Base-by-base conservation (phyloP, 1,140 invertebrate genomes). In the Drosophila arizonae region DNA sequence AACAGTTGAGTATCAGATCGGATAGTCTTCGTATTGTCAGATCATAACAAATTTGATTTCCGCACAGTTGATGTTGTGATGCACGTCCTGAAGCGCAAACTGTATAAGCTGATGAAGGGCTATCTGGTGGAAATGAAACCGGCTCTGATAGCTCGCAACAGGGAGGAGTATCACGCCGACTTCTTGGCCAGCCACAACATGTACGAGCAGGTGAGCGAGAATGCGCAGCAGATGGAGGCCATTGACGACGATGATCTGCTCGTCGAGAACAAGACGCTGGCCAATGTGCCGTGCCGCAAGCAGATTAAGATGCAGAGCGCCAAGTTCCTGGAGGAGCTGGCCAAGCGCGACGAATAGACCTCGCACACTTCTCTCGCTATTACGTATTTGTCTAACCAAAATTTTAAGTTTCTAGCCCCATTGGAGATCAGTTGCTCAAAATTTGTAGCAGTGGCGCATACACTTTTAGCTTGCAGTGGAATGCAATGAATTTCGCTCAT, bases 281-380 rank as follows among this genome's bases (percentile, higher is more conserved):
- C 76, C 30, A 78, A 86, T 76, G 84, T 91, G 21, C 90, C 88
- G 0, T 91, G 79, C 72, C 81, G 90, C 45, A 82, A 91, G 17
- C 82, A 88, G 55, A 88, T 91, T 6, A 91, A 91, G 70, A 63
- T 76, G 6, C 82, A 87, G 33, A 91, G 90, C 72, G 79, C 75
- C 21, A 88, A 89, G 56, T 61, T 80, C 8, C 56, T 91, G 3
- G 90, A 91, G 24, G 90, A 90, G 33, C 56, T 79, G 6, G 68
- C 88, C 5, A 91, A 91, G 39, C 79, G 72, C 21, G 80, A 91
- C 11, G 85, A 90, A 66, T 79, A 67, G 33, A 46, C 15, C 15
- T 46, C 24, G n/a, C 11, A 13, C 26, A 33, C 1, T 11, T 33
- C 46, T 51, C 26, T 45, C n/a, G 28, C 28, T 61, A 41, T 51